Conservation (phyloP, 2,797 vertebrate species). For the Choloepus didactylus region DNA sequence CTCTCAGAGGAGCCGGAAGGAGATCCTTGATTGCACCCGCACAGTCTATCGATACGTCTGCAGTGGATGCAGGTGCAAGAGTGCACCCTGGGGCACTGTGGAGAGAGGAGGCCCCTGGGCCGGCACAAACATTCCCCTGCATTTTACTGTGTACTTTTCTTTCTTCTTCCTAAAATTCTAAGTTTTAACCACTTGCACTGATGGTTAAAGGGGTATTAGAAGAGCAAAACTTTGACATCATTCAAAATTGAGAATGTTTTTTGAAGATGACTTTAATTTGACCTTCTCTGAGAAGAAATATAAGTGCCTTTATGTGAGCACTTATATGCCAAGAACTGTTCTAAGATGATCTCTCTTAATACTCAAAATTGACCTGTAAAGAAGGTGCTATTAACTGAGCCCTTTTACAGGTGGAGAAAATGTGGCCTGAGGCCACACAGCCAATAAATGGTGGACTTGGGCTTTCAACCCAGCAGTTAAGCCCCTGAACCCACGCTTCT, state of each 20-base stretch:
- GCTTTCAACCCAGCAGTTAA: too few relatives aligned
- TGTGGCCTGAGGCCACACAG: background rate
- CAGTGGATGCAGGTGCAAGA: accelerated
- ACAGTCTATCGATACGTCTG: background rate
- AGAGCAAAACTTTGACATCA: background rate
- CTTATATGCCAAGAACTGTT: background rate
- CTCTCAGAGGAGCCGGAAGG: background rate
- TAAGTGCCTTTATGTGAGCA: background rate
- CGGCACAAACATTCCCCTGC: background rate
- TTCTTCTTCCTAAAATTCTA: background rate
- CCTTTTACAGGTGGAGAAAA: background rate
- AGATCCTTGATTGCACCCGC: background rate
- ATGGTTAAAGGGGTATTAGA: background rate
- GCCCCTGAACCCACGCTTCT: too few relatives aligned
- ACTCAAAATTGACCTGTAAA: background rate
- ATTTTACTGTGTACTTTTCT: background rate
- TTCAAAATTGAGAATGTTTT: background rate
- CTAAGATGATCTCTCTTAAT: background rate
- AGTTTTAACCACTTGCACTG: background rate
- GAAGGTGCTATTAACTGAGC: background rate
- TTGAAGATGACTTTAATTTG: background rate
- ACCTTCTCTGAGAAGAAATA: background rate
- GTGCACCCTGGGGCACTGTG: accelerated
- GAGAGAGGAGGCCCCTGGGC: too few relatives aligned
- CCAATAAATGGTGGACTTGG: accelerated